A percentile compares a stretch with the other conserved stretches of the same genome.
These are phyloP conservation scores for Dryoscopus gambensis DNA, from an alignment of 2,113 vertebrate genomes.

Conservation along the genomic window DNA sequence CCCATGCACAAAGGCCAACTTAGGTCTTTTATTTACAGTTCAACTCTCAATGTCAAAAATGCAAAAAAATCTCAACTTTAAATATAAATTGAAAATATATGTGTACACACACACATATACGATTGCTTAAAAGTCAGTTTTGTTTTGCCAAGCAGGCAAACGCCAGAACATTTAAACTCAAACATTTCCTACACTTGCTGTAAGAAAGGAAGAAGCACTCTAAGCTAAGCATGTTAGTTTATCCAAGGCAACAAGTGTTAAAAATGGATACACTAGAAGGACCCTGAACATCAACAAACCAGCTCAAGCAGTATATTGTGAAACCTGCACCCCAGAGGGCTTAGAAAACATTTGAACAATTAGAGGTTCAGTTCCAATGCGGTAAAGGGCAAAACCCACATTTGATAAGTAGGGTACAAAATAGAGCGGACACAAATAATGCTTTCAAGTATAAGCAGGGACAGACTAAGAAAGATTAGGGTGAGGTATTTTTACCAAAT, in stretches of 20 bases:
- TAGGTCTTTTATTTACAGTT: background rate
- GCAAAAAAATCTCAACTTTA: background rate
- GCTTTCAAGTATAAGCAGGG: background rate
- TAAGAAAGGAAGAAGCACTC: background rate
- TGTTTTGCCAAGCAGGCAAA: background rate
- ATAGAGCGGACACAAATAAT: background rate
- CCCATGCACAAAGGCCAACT: background rate
- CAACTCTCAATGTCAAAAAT: background rate
- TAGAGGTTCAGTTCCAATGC: background rate
- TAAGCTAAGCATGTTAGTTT: background rate
- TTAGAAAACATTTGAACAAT: background rate
- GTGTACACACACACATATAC: background rate
- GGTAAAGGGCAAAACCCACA: background rate
- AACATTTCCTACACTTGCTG: background rate
- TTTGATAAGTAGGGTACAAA: background rate
- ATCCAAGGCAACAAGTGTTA: background rate
- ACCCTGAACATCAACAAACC: background rate
- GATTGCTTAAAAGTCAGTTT: background rate
- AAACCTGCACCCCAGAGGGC: background rate
- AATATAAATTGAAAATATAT: background rate
- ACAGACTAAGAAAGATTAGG: background rate
- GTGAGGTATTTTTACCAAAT: background rate
- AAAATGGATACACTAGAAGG: background rate
- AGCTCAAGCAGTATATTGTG: background rate
- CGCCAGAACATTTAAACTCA: background rate